Evolutionary conservation across 2,888 invertebrate species (phyloP), one percentile per base, ranked within the genome.

Genomic region (Taenaris catops): DNA sequence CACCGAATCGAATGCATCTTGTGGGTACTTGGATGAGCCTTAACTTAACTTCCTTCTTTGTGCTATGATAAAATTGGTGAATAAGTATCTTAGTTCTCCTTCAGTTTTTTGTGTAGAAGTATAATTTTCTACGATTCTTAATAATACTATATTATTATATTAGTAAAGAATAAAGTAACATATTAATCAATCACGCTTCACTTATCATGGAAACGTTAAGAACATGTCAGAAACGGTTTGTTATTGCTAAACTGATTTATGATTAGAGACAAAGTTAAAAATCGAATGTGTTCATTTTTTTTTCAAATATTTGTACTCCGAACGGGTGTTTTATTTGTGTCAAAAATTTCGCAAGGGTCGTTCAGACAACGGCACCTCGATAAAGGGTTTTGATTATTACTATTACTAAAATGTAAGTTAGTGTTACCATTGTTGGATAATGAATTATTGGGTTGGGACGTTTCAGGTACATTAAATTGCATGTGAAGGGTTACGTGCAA

Each of bases 251-350:
- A 68, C 66, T 84, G 86, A 86, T 84, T 84, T 86, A 86, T 86
- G 72, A 52, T 70, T 57, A 72, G 70, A 69, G 71, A 75, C 74
- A 79, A 74, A 73, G 63, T 78, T 53, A 56, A 71, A 80, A 78
- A 76, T 58, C 58, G 62, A 58, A 58, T 51, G 20, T 55, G 14
- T n/a, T n/a, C 7, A 8, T 24, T 72, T 70, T 75, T 76, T 74
- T 76, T 64, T 76, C 63, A 63, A 78, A 80, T 84, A 84, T 86
- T 84, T 86, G 83, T 80, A 66, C 75, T 75, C 42, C 48, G 55
- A 69, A 74, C 83, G 86, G 84, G 80, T 83, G 84, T 84, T 84
- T 81, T 86, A 79, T 84, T 84, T 83, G 80, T 72, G 73, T 70
- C 75, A 59, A 75, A 75, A 79, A 63, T 74, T 76, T 60, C 68